Evolutionary conservation across 2,797 vertebrate species (phyloP).

Genomic region (Periparus ater): DNA sequence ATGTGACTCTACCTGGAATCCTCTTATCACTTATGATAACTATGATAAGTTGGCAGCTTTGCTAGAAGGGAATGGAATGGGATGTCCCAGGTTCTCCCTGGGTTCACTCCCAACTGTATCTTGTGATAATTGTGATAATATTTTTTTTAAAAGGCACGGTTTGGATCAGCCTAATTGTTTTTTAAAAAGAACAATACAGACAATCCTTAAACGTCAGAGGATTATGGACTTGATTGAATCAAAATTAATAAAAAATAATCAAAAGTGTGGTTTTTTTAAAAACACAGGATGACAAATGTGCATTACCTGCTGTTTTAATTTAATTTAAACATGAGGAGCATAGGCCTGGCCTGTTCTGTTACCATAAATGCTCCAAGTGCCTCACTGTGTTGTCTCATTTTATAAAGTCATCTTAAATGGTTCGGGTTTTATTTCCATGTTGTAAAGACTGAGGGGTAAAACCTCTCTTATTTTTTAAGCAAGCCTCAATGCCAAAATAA

Average conservation of each 20-base stretch:
- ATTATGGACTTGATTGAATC: background rate
- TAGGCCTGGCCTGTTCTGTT: background rate
- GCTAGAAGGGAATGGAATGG: background rate
- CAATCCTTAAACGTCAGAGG: background rate
- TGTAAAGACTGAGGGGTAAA: background rate
- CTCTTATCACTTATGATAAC: rapidly evolving
- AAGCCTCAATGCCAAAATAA: background rate
- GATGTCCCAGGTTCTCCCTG: background rate
- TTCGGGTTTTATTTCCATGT: background rate
- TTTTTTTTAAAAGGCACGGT: background rate
- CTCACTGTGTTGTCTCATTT: background rate
- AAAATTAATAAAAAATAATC: background rate
- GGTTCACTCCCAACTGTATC: rapidly evolving
- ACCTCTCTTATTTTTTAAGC: background rate
- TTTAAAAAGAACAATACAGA: background rate
- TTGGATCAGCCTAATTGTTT: background rate
- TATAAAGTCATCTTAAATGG: background rate
- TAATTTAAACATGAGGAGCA: background rate
- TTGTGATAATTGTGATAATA: rapidly evolving
- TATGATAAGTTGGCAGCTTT: background rate
- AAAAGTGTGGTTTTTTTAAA: background rate
- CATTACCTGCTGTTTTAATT: background rate
- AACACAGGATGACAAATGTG: background rate
- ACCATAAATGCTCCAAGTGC: rapidly evolving
- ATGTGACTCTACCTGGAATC: background rate